Evolutionary conservation across 2,797 vertebrate genomes (phyloP).

Genomic region (Pteropus rufus): DNA sequence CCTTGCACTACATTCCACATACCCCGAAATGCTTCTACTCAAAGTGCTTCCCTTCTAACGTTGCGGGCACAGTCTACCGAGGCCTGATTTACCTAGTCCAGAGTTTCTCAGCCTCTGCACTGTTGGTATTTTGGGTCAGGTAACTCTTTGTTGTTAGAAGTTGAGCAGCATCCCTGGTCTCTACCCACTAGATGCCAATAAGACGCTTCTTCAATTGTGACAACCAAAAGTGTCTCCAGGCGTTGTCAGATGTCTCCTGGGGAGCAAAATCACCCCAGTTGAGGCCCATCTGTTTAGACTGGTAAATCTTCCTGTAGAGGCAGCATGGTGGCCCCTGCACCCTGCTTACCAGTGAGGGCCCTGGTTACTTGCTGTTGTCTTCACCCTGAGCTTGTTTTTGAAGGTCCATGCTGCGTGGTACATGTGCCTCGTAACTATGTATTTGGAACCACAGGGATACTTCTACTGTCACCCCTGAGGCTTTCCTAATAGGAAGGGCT

Average conservation of each 20-base stretch:
- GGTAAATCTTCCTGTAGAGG: not conserved
- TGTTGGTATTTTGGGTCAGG: not conserved
- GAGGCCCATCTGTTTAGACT: not conserved
- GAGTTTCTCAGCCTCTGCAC: not conserved
- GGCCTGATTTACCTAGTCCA: not conserved
- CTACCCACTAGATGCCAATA: not conserved
- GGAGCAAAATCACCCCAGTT: no score
- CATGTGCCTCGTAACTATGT: not conserved
- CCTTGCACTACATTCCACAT: not conserved
- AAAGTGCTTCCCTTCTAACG: not conserved
- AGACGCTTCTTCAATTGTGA: not conserved
- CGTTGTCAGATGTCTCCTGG: not conserved
- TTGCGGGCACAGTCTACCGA: not conserved
- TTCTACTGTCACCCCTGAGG: not conserved
- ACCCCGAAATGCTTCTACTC: not conserved
- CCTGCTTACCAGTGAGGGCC: not conserved
- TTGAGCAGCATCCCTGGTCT: not conserved
- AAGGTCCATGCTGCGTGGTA: not conserved
- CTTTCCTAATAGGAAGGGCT: not conserved
- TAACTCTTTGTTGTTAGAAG: not conserved
- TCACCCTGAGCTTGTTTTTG: not conserved
- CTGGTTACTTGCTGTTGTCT: accelerated
- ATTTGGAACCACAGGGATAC: not conserved
- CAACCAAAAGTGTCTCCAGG: not conserved
- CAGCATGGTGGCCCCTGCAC: not conserved